Evolutionary conservation across 2,888 invertebrate genomes (phyloP).

Genomic region (Drosophila trichaetosa): DNA sequence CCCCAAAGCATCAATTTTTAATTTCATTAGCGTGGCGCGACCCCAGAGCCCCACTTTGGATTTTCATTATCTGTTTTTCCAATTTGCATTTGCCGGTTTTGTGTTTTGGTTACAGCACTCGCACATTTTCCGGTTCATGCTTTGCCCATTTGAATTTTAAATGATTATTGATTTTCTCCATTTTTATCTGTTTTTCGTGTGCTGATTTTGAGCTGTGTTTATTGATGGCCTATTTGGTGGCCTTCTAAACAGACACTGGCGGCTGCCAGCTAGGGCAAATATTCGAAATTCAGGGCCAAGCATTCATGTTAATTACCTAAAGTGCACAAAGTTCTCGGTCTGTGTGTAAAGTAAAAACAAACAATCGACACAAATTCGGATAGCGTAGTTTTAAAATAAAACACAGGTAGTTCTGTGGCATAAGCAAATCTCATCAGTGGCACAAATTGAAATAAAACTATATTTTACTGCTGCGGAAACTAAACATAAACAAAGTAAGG

Average conservation of each 20-base stretch:
- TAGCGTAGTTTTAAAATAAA: slow-evolving; percentile 24
- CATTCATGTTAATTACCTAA: slow-evolving; percentile 63
- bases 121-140: slow-evolving; percentile 77
- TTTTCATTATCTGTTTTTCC: slow-evolving; percentile 81
- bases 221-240: slow-evolving; percentile 51
- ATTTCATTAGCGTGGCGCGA: slow-evolving; percentile 73
- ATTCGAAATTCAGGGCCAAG: slow-evolving; percentile 64
- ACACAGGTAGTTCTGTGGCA: slow-evolving; percentile 9
- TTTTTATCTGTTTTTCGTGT: slow-evolving; percentile 9
- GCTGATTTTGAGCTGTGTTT: slow-evolving; percentile 19
- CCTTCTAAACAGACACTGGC: slow-evolving; percentile 29
- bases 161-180: slow-evolving; percentile 71
- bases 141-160: slow-evolving; percentile 77
- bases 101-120: slow-evolving; percentile 53
- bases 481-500: slow-evolving; percentile 8
- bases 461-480: not conserved
- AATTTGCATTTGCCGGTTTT: slow-evolving; percentile 73
- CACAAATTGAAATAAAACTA: slow-evolving; percentile 2
- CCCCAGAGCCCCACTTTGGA: slow-evolving; percentile 51
- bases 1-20: slow-evolving; percentile 80
- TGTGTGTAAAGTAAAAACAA: slow-evolving; percentile 37
- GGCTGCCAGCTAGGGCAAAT: slow-evolving; percentile 12
- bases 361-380: slow-evolving; percentile 1
- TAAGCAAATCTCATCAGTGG: slow-evolving; percentile 41
- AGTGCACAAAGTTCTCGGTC: slow-evolving; percentile 59